Percentiles rank a stretch among this genome's conserved stretches.
Conservation (phyloP, 2,113 vertebrate genomes). For the Myiozetetes cayanensis region DNA sequence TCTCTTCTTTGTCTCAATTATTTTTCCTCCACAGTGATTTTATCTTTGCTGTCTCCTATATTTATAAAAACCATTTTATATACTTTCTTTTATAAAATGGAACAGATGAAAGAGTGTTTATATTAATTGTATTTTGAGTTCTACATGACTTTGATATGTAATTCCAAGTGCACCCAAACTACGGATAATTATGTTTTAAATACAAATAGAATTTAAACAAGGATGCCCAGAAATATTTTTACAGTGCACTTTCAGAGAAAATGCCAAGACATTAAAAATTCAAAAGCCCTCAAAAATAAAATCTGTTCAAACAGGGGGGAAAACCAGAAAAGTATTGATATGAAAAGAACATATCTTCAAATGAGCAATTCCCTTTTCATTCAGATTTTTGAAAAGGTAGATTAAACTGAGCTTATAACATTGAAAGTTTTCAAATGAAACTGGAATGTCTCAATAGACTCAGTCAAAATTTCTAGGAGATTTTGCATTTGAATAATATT, state of each 20-base stretch:
- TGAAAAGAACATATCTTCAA: not conserved
- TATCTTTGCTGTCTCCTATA: not conserved
- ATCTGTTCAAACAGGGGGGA: not conserved
- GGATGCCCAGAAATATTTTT: not conserved
- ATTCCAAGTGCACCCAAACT: not conserved
- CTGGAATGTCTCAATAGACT: not conserved
- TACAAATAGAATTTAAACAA: not conserved
- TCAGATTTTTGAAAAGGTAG: not conserved
- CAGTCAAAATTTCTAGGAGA: not conserved
- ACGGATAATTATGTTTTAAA: not conserved
- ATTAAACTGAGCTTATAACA: slow-evolving; percentile 15
- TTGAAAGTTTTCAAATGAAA: slow-evolving; percentile 4
- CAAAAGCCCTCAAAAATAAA: not conserved
- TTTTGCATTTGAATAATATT: slow-evolving; percentile 27
- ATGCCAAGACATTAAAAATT: not conserved
- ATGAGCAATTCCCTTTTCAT: not conserved
- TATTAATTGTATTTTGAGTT: not conserved
- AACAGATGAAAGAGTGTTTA: not conserved
- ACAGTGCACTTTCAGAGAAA: not conserved
- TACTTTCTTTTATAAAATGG: not conserved
- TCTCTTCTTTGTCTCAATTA: not conserved
- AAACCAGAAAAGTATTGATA: not conserved
- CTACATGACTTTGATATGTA: not conserved
- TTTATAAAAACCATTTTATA: not conserved
- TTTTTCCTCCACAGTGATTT: not conserved